Evolutionary conservation across 2,888 invertebrate species (phyloP).

Genomic region (Abrostola triplasia): DNA sequence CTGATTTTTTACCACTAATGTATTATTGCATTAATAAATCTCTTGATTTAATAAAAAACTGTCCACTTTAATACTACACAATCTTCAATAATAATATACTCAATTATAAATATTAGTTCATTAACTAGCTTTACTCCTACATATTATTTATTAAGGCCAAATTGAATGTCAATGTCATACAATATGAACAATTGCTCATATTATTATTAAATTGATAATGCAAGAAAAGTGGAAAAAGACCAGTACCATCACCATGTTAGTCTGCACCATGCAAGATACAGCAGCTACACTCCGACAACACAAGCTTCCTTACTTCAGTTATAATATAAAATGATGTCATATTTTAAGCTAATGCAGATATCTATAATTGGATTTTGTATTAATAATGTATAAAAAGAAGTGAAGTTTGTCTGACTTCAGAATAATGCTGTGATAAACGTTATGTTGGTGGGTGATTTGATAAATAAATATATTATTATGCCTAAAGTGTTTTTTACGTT

Average conservation of each 20-base stretch:
- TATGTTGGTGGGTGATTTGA: neutral
- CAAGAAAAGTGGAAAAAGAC: constrained; percentile 39
- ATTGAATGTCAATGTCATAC: constrained; percentile 27
- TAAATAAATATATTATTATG: neutral
- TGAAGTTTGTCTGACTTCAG: neutral
- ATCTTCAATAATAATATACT: constrained; percentile 9
- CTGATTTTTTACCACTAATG: constrained; percentile 45
- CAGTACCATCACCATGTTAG: constrained; percentile 37
- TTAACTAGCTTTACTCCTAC: constrained; percentile 36
- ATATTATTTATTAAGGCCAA: constrained; percentile 44
- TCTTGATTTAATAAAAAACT: constrained; percentile 5
- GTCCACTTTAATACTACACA: constrained; percentile 15
- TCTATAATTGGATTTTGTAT: neutral
- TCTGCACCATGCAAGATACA: constrained; percentile 15
- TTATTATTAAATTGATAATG: constrained; percentile 9
- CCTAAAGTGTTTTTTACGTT: constrained; percentile 2
- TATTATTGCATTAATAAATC: constrained; percentile 3
- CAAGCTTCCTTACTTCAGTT: constrained; percentile 1
- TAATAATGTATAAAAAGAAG: neutral
- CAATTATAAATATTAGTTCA: constrained; percentile 24
- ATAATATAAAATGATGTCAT: constrained; percentile 10
- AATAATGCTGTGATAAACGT: neutral
- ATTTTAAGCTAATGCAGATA: constrained; percentile 3
- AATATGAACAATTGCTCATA: constrained; percentile 7
- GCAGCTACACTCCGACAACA: constrained; percentile 1